Evolutionary conservation across 2,888 invertebrate genomes (phyloP).

Genomic region (Ptilodon capucinus): DNA sequence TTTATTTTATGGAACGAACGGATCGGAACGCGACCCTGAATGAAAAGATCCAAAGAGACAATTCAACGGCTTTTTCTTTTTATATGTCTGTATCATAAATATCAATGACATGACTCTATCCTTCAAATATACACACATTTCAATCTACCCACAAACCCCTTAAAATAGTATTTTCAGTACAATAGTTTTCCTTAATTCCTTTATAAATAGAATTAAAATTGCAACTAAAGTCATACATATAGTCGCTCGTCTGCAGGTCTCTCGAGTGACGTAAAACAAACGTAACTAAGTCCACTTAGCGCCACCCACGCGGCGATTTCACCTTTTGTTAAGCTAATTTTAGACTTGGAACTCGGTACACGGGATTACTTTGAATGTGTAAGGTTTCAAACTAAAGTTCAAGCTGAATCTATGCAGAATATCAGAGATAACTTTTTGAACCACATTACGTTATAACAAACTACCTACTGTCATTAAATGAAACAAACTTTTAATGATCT

Average conservation of each 20-base stretch:
- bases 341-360: constrained; percentile 1
- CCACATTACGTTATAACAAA: background rate
- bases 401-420: background rate
- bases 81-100: no score
- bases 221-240: background rate
- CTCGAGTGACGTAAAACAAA: constrained; percentile 27
- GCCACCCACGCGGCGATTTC: constrained; percentile 12
- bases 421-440: background rate
- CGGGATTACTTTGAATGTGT: background rate
- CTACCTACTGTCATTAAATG: no score
- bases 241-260: constrained; percentile 10
- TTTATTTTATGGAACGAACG: no score
- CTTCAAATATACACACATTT: no score
- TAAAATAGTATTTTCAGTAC: no score
- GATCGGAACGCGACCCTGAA: no score
- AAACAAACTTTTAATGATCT: no score
- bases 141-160: no score
- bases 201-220: background rate
- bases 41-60: no score
- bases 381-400: background rate
- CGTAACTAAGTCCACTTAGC: constrained; percentile 32
- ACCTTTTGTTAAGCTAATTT: constrained; percentile 12
- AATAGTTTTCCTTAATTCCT: no score
- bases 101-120: no score
- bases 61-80: no score